Evolutionary conservation across 2,888 invertebrate species (phyloP), one percentile per base, ranked within the genome.

Genomic region (Exocentrus adspersus): DNA sequence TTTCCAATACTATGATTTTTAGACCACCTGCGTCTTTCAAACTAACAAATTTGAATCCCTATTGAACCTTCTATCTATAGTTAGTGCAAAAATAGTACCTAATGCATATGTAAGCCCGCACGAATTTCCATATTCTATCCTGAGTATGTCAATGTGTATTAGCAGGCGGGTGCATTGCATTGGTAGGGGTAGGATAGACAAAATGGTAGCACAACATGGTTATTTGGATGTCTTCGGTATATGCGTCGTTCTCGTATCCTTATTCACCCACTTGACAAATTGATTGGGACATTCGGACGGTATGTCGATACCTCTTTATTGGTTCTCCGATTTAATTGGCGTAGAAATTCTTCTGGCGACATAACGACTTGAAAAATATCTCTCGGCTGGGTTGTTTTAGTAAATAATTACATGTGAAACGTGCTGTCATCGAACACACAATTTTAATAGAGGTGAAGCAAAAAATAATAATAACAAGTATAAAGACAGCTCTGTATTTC

Each of bases 91-190:
- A n/a, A n/a, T n/a, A n/a, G n/a, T n/a, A 20, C 19, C 19, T 16
- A 21, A 19, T 4, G 28, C 32, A 10, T 19, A 14, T 20, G 21
- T 16, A 32, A 56, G 65, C 62, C 60, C 63, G 60, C 59, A 70
- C 65, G 69, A 73, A 73, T 73, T 73, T 72, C 71, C 73, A 73
- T 73, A 72, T 73, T 72, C 70, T 71, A 72, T 73, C 69, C n/a
- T 69, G 70, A 70, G 70, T 70, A 71, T 71, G 72, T 66, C 64
- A 54, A 60, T 59, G 64, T 64, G 69, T 72, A 73, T 73, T 73
- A 73, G 69, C 71, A 62, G 65, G 48, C 53, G 59, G 50, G 53
- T 65, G 57, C 59, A 62, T 64, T 64, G 60, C 67, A 61, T n/a
- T n/a, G n/a, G n/a, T n/a, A n/a, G n/a, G n/a, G n/a, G n/a, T n/a